These are phyloP conservation scores for Chondrilla cf. caribensis DNA, from an alignment of 37 sponge, comb jelly and placozoan species.

Conservation along the genomic window DNA sequence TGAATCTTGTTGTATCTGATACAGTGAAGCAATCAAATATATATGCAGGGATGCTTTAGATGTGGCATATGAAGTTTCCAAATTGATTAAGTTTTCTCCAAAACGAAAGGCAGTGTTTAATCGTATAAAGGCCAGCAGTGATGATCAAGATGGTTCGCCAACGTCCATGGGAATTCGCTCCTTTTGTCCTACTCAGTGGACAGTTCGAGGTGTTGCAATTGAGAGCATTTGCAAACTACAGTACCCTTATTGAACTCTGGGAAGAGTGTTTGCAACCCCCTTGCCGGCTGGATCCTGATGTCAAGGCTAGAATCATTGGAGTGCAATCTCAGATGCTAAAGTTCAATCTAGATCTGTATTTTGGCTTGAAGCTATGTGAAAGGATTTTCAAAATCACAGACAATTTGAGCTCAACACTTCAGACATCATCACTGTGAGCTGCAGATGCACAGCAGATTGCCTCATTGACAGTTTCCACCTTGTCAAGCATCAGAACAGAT, in stretches of 20 bases:
- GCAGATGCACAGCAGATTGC: slow-evolving; percentile 64
- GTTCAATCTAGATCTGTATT: slow-evolving; percentile 34
- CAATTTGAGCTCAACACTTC: slow-evolving; percentile 60
- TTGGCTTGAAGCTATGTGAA: slow-evolving; percentile 66
- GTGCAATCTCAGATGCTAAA: slow-evolving; percentile 42
- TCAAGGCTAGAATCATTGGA: slow-evolving; percentile 65
- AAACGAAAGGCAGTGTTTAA: slow-evolving; percentile 34
- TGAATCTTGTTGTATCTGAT: slow-evolving; percentile 37
- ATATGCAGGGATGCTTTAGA: slow-evolving; percentile 42
- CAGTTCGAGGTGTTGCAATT: slow-evolving; percentile 26
- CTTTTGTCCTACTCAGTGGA: slow-evolving; percentile 43
- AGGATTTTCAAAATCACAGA: slow-evolving; percentile 57
- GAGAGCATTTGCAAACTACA: slow-evolving; percentile 32
- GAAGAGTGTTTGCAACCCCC: slow-evolving; percentile 52
- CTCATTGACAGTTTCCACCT: slow-evolving; percentile 40
- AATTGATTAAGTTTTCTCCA: slow-evolving; percentile 36
- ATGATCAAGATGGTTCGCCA: background rate
- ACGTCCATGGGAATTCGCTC: slow-evolving; percentile 13
- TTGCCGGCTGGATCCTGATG: slow-evolving; percentile 53
- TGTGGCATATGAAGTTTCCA: slow-evolving; percentile 23
- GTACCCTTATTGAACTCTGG: slow-evolving; percentile 35
- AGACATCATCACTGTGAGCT: slow-evolving; percentile 53
- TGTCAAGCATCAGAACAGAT: slow-evolving; percentile 54
- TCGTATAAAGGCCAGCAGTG: slow-evolving; percentile 4
- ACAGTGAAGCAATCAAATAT: slow-evolving; percentile 34